Evolutionary conservation across 1,140 invertebrate genomes (phyloP).

Genomic region (Solenopsis invicta): DNA sequence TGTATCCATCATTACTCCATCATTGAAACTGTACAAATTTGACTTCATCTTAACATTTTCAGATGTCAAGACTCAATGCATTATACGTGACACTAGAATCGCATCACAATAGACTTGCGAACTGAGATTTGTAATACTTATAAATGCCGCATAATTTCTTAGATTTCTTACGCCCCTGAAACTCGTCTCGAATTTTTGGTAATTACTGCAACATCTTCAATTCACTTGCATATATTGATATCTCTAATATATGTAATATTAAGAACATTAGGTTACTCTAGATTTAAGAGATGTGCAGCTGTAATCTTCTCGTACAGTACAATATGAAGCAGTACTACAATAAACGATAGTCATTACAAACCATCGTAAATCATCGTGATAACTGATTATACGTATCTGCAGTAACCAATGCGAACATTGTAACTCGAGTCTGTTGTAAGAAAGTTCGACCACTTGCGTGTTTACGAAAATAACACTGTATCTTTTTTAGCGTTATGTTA

Average conservation of each 20-base stretch:
- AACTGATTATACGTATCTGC: constrained; percentile 41
- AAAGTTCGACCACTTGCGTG: constrained; percentile 55
- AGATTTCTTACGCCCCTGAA: constrained; percentile 27
- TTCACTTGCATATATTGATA: constrained; percentile 60
- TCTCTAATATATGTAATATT: constrained; percentile 62
- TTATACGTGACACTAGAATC: constrained; percentile 54
- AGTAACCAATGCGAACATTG: constrained; percentile 34
- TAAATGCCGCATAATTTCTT: constrained; percentile 44
- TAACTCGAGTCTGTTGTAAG: constrained; percentile 44
- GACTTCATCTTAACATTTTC: constrained; percentile 50
- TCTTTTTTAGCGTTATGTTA: constrained; percentile 63
- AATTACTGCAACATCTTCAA: constrained; percentile 44
- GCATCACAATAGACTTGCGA: constrained; percentile 33
- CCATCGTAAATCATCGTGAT: constrained; percentile 52
- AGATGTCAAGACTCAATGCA: constrained; percentile 44
- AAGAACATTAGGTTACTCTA: constrained; percentile 64
- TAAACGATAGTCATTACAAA: constrained; percentile 54
- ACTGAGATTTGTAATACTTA: constrained; percentile 52
- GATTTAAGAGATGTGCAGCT: constrained; percentile 65
- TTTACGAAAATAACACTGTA: constrained; percentile 58
- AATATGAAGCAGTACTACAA: constrained; percentile 55
- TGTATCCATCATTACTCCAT: constrained; percentile 42
- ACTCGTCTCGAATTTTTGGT: constrained; percentile 28
- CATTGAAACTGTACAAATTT: constrained; percentile 69
- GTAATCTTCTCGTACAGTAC: constrained; percentile 64